A percentile compares a stretch with the other conserved stretches of the same genome.
These are phyloP conservation scores for Odontothrips loti DNA, from an alignment of 2,888 invertebrate genomes.

Conservation along the genomic window DNA sequence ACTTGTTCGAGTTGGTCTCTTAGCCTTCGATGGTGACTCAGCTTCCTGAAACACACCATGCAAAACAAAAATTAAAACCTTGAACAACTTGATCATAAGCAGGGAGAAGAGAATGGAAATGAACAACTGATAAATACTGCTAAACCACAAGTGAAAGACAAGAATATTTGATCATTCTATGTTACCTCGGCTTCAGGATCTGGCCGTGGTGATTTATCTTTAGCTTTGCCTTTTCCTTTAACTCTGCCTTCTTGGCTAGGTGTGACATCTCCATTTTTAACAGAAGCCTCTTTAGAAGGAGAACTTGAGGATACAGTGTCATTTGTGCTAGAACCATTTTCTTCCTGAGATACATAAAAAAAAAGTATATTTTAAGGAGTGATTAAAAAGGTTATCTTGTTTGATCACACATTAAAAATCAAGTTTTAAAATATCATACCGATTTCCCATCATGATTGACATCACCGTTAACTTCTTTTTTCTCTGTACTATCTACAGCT, in stretches of 20 bases:
- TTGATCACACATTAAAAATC: not conserved
- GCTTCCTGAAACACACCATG: too few relatives aligned
- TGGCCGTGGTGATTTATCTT: conserved; percentile 28
- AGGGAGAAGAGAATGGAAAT: not conserved
- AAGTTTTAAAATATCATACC: not conserved
- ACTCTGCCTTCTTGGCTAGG: conserved; percentile 31
- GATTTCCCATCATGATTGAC: not conserved
- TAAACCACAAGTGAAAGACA: not conserved
- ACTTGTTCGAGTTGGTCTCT: not conserved
- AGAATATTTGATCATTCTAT: not conserved
- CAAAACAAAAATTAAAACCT: too few relatives aligned
- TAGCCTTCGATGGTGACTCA: not conserved
- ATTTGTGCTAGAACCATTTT: not conserved
- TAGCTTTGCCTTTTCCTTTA: conserved; percentile 37
- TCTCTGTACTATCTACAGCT: conserved; percentile 11
- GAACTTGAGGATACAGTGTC: not conserved
- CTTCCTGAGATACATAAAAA: not conserved
- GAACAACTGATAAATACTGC: not conserved
- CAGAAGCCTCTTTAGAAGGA: conserved; percentile 24
- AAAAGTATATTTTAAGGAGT: not conserved
- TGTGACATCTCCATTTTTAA: conserved; percentile 14
- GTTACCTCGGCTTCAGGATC: conserved; percentile 30
- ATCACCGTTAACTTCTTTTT: not conserved
- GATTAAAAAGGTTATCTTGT: not conserved
- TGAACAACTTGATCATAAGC: not conserved